Base-by-base conservation (phyloP, 2,797 vertebrate genomes). In the Denticeps clupeoides region DNA sequence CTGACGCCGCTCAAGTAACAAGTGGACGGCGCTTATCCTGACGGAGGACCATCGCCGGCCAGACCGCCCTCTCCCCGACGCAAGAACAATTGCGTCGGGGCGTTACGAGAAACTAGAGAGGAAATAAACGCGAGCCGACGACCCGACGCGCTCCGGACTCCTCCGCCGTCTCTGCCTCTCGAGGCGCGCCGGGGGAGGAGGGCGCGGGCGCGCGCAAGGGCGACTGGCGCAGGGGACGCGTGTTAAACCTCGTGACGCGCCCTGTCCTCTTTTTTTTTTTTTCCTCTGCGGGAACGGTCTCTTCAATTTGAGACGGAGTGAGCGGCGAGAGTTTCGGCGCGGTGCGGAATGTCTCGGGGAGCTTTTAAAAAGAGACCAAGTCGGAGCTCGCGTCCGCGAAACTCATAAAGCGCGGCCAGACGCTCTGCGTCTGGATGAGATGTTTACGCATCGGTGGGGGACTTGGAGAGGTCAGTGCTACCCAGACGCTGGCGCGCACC, bases 331-430 rank as follows among this genome's bases (percentile, higher is more conserved):
- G 41, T 58, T 47, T 49, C 62, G 33, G 9, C 23, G 19, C 19
- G 61, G 40, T 70, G 67, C 64, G 60, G 65, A 68, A 50, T 65
- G 25, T 72, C 73, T 55, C 74, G 12, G 62, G 55, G 22, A 51
- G 56, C 54, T 56, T 48, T 48, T 19, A 58, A 53, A 31, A 44
- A 27, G 12, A 47, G 43, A 27, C 35, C 11, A 23, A 19, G 26
- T 32, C 45, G 9, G 45, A 28, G 44, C 32, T 29, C 24, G 45
- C 53, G 59, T 42, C 51, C 26, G 19, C 25, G 13, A n/a, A 41
- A 22, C 26, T 50, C 63, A 63, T n/a, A 63, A 63, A 60, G 47
- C 53, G 35, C 53, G 35, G 56, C 22, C 27, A n/a, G n/a, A n/a
- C n/a, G n/a, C n/a, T n/a, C n/a, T n/a, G n/a, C n/a, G n/a, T n/a